phyloP scores from a whole-genome alignment of 2,113 vertebrate genomes.

The Microcebus murinus region DNA sequence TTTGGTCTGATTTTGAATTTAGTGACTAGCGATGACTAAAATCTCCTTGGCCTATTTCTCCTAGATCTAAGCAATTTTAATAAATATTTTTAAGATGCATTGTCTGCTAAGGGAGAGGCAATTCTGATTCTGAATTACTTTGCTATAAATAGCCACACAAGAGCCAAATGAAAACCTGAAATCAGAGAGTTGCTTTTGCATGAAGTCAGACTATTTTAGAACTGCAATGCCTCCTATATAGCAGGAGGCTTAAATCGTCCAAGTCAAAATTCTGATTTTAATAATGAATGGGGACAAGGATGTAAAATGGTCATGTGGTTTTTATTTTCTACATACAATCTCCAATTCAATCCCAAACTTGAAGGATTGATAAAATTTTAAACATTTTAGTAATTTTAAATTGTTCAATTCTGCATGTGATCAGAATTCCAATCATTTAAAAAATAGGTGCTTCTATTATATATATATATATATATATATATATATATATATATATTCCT shows the following conservation, averaged over 20 bases:
- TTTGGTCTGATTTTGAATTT: conserved; percentile 41
- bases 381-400: conserved; percentile 77
- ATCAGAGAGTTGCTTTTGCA: conserved; percentile 45
- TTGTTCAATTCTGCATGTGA: conserved; percentile 57
- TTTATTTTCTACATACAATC: conserved; percentile 57
- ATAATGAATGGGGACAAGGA: conserved; percentile 58
- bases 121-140: conserved; percentile 60
- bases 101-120: conserved; percentile 44
- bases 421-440: conserved; percentile 69
- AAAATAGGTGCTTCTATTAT: conserved; percentile 70
- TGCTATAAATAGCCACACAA: conserved; percentile 23
- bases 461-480: background rate
- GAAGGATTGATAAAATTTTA: conserved; percentile 65
- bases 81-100: conserved; percentile 62
- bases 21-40: background rate
- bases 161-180: conserved; percentile 69
- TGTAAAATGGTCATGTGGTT: conserved; percentile 60
- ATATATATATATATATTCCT: conserved; percentile 50
- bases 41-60: conserved; percentile 60
- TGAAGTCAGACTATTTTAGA: conserved; percentile 72
- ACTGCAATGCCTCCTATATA: background rate
- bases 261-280: conserved; percentile 67
- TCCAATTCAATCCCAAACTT: conserved; percentile 58
- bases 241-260: conserved; percentile 39
- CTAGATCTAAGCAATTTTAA: conserved; percentile 52